A percentile compares a stretch with the other conserved stretches of the same genome.
Conservation (phyloP, 1,140 invertebrate species). For the Magallana gigas region DNA sequence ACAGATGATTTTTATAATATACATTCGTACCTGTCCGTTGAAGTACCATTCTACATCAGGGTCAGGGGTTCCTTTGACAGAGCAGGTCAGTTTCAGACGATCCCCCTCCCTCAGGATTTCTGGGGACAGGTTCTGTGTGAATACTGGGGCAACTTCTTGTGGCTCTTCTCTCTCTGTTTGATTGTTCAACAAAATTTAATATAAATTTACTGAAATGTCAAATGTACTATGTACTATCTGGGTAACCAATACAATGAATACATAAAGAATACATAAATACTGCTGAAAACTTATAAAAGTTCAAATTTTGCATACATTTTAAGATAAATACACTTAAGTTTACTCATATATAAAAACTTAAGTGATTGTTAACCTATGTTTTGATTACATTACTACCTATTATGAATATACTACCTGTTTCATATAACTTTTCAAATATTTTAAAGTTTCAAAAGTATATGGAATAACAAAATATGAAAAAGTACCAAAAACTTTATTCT, state of each 20-base stretch:
- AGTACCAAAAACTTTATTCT: too few species aligned
- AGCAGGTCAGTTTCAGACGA: conserved; percentile 93
- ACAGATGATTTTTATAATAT: too few species aligned
- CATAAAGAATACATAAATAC: not conserved
- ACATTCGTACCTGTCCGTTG: conserved; percentile 68
- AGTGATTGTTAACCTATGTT: too few species aligned
- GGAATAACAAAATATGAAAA: not conserved
- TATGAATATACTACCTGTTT: too few species aligned
- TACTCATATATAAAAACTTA: too few species aligned
- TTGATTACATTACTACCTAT: too few species aligned
- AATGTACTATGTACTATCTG: not conserved
- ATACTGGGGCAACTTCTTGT: conserved; percentile 65
- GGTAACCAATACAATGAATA: not conserved
- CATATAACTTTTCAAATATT: too few species aligned
- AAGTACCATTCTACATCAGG: conserved; percentile 86
- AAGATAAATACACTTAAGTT: too few species aligned
- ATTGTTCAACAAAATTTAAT: not conserved
- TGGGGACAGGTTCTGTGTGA: conserved; percentile 66
- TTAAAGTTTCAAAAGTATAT: too few species aligned
- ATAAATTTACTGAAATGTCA: too few species aligned
- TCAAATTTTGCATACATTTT: too few species aligned
- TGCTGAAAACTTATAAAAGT: too few species aligned
- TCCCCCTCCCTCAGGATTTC: conserved; percentile 77
- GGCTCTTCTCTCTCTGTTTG: conserved; percentile 39
- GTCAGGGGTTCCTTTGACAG: conserved; percentile 94